Evolutionary conservation across 2,113 vertebrate species (phyloP).

Genomic region (Prietella phreatophila): DNA sequence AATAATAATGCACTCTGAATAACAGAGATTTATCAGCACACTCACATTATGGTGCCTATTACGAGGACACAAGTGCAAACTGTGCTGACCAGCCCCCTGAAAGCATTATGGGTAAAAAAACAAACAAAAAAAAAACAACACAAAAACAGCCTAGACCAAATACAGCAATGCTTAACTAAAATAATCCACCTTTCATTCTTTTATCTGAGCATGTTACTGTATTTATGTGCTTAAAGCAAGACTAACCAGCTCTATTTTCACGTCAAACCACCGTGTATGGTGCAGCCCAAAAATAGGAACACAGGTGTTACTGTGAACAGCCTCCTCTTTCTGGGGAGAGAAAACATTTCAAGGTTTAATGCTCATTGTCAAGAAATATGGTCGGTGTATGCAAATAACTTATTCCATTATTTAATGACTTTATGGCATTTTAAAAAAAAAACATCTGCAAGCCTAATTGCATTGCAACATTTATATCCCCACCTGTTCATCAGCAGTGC

Average conservation of each 20-base stretch:
- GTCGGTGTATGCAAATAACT: constrained; percentile 24
- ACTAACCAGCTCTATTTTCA: constrained; percentile 18
- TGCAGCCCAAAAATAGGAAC: constrained; percentile 41
- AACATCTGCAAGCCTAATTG: constrained; percentile 52
- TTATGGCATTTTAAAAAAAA: constrained; percentile 56
- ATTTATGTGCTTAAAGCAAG: constrained; percentile 24
- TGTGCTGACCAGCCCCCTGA: constrained; percentile 44
- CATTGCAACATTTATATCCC: constrained; percentile 53
- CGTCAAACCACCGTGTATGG: constrained; percentile 2
- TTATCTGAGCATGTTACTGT: neutral
- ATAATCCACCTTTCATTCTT: constrained; percentile 48
- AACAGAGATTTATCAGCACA: constrained; percentile 8
- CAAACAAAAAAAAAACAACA: neutral
- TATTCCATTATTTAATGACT: constrained; percentile 64
- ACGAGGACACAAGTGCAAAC: constrained; percentile 48
- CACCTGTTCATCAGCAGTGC: constrained; percentile 56
- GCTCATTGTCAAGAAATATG: constrained; percentile 12
- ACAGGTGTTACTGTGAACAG: constrained; percentile 40
- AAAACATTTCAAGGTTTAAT: constrained; percentile 41
- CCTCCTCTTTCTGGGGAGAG: constrained; percentile 7
- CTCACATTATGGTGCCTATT: constrained; percentile 34
- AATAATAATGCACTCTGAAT: constrained; percentile 26
- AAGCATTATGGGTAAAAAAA: constrained; percentile 59
- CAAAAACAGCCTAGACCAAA: neutral
- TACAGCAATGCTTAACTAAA: neutral